Evolutionary conservation across 2,113 vertebrate species (phyloP).

Genomic region (Scolopax mira): DNA sequence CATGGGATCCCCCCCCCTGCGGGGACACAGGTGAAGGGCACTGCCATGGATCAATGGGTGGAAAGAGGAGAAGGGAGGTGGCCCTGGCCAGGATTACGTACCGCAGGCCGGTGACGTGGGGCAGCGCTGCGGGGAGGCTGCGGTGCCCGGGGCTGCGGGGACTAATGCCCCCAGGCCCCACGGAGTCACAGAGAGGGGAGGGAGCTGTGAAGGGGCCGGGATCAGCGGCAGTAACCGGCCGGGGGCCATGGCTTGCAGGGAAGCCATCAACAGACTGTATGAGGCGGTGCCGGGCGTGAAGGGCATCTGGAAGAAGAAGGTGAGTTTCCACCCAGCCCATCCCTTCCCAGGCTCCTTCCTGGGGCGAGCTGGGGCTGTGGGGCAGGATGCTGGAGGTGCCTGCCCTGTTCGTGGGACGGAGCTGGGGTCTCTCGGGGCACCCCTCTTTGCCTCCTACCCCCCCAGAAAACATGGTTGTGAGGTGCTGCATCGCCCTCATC

Average conservation of each 20-base stretch:
- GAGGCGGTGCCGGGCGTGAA: constrained; percentile 90
- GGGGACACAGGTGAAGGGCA: background rate
- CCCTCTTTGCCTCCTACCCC: background rate
- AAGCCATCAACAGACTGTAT: constrained; percentile 95
- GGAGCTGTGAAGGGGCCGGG: background rate
- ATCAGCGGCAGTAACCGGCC: background rate
- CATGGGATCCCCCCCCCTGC: fast-evolving
- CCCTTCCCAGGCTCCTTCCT: background rate
- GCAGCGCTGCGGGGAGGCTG: background rate
- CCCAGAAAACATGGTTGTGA: background rate
- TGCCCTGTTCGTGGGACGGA: fast-evolving
- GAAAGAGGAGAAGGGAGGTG: constrained; percentile 54
- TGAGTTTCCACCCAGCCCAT: constrained; percentile 21
- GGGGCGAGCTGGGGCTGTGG: background rate
- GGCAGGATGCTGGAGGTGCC: no score
- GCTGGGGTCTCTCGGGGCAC: background rate
- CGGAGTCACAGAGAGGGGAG: fast-evolving
- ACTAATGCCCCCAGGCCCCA: background rate
- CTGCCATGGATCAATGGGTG: background rate
- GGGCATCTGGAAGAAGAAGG: constrained; percentile 95
- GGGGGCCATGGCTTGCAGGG: constrained; percentile 68
- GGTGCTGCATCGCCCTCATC: fast-evolving
- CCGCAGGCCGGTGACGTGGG: background rate
- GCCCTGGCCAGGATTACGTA: background rate
- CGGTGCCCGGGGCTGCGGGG: fast-evolving